Percentiles rank a stretch among this genome's conserved stretches.
phyloP scores from a whole-genome alignment of 2,113 vertebrate species.

The Mesitornis unicolor region DNA sequence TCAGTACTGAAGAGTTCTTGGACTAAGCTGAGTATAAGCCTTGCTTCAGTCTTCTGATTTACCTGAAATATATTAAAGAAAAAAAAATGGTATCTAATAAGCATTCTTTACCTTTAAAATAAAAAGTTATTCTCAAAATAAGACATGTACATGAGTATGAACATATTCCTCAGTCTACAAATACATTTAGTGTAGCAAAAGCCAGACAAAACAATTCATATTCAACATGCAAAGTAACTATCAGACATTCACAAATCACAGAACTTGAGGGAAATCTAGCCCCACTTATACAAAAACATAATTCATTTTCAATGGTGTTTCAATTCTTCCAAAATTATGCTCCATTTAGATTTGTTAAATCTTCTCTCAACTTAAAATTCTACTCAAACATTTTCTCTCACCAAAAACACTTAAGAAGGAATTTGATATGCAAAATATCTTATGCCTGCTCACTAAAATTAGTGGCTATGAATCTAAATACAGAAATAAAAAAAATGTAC shows the following conservation, averaged over 20 bases:
- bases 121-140: not conserved
- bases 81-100: not conserved
- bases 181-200: not conserved
- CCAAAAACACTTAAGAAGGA: not conserved
- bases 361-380: not conserved
- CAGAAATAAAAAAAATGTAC: no score
- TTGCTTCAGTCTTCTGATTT: conserved; percentile 84
- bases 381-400: not conserved
- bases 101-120: not conserved
- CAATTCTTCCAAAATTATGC: not conserved
- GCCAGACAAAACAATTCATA: not conserved
- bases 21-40: conserved; percentile 83
- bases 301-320: not conserved
- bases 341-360: not conserved
- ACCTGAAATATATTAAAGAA: conserved; percentile 75
- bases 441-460: not conserved
- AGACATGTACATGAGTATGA: not conserved
- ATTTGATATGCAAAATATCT: not conserved
- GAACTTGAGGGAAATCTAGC: not conserved
- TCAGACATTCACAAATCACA: not conserved
- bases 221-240: not conserved
- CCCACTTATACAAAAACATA: not conserved
- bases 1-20: conserved; percentile 84
- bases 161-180: not conserved
- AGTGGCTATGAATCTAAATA: not conserved